Conservation (phyloP, 2,888 invertebrate species). For the Liposcelis brunnea region DNA sequence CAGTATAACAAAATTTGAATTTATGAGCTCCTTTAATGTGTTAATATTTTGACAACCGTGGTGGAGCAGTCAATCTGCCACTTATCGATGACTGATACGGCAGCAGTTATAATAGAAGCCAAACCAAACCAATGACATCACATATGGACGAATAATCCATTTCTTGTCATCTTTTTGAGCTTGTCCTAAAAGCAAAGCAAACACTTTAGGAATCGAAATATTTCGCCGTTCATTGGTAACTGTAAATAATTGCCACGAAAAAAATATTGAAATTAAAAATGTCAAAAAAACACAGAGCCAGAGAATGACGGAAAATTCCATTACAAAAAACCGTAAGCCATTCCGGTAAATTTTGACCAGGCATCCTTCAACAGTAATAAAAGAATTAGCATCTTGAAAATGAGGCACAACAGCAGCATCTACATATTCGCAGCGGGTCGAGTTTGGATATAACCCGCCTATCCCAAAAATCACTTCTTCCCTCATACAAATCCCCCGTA, state of each 20-base stretch:
- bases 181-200: too few relatives aligned
- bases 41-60: background rate
- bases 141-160: too few relatives aligned
- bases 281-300: constrained; percentile 29
- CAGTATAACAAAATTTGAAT: background rate
- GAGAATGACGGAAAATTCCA: constrained; percentile 22
- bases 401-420: constrained; percentile 5
- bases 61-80: constrained; percentile 1
- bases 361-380: too few relatives aligned
- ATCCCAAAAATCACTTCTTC: background rate
- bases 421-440: background rate
- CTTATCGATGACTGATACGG: background rate
- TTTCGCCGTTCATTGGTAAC: too few relatives aligned
- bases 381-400: too few relatives aligned
- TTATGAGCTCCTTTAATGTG: background rate
- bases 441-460: background rate
- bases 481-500: background rate
- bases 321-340: constrained; percentile 9
- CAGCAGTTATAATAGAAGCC: background rate
- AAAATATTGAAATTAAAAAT: too few relatives aligned
- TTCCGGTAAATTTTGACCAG: constrained; percentile 11
- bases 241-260: too few relatives aligned
- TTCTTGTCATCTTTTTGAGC: too few relatives aligned
- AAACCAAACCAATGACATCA: background rate
- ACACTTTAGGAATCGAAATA: constrained; percentile 1